Evolutionary conservation across 2,888 invertebrate genomes (phyloP).

Genomic region (Cheilosia pagana): DNA sequence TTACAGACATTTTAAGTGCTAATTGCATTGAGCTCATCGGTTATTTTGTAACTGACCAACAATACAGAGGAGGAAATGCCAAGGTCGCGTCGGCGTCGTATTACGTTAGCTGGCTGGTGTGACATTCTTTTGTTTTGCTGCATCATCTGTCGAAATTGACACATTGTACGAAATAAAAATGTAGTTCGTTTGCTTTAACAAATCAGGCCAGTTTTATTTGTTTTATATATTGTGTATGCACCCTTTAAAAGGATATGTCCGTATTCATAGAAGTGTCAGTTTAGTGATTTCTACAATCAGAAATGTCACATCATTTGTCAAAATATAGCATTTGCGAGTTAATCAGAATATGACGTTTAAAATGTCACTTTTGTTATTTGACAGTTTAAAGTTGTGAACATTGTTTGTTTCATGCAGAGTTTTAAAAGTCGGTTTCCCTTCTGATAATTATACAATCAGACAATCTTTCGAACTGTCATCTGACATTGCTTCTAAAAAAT

Average conservation of each 20-base stretch:
- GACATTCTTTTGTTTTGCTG: conserved; percentile 39
- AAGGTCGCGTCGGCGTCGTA: conserved; percentile 46
- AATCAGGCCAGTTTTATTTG: conserved; percentile 25
- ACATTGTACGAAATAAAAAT: conserved; percentile 1
- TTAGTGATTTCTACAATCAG: not conserved
- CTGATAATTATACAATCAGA: too few relatives aligned
- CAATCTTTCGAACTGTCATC: too few relatives aligned
- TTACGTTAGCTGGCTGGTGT: conserved; percentile 20
- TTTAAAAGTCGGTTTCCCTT: too few relatives aligned
- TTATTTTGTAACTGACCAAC: conserved; percentile 38
- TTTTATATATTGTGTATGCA: not conserved
- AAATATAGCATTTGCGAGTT: too few relatives aligned
- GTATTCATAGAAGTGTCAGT: not conserved
- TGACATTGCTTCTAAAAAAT: too few relatives aligned
- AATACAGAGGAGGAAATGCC: conserved; percentile 47
- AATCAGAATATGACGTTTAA: too few relatives aligned
- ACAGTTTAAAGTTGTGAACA: too few relatives aligned
- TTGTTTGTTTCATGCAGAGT: too few relatives aligned
- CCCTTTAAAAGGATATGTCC: not conserved
- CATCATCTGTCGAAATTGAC: conserved; percentile 20
- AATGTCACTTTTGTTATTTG: too few relatives aligned
- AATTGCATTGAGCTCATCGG: conserved; percentile 63
- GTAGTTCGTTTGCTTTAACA: not conserved
- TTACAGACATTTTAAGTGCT: conserved; percentile 27
- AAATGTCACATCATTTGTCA: not conserved